phyloP scores from a whole-genome alignment of 2,888 invertebrate species.

The Dysmachus trigonus region DNA sequence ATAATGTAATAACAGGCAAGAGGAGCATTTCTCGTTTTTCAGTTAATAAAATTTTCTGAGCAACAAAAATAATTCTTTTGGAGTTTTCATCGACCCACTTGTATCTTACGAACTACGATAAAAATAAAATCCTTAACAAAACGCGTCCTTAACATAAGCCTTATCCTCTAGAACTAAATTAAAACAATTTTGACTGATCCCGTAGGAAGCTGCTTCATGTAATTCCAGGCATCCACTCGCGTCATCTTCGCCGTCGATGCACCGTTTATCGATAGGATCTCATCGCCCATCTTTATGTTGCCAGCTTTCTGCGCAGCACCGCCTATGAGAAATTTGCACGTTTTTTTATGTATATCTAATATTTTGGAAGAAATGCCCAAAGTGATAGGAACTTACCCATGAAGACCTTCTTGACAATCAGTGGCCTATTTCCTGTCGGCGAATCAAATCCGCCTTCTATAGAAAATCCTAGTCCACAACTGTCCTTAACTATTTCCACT shows the following conservation, averaged over 20 bases:
- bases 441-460: conserved; percentile 94
- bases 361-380: not conserved
- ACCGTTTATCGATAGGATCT: conserved; percentile 84
- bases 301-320: conserved; percentile 90
- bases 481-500: conserved; percentile 70
- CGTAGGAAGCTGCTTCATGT: conserved; percentile 87
- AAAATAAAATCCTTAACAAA: not conserved
- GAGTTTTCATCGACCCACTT: not conserved
- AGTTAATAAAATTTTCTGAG: not conserved
- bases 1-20: conserved; percentile 1
- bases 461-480: conserved; percentile 92
- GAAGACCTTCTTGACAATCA: conserved; percentile 92
- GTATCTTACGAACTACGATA: not conserved
- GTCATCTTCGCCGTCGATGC: conserved; percentile 83
- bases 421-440: conserved; percentile 86
- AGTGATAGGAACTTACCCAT: conserved; percentile 72
- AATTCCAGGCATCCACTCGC: conserved; percentile 94
- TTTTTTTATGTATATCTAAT: too few relatives aligned
- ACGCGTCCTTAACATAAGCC: not conserved
- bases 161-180: conserved; percentile 52
- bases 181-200: conserved; percentile 74
- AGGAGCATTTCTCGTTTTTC: not conserved
- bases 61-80: not conserved
- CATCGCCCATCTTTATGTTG: conserved; percentile 84
- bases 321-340: conserved; percentile 72